Base-by-base conservation (phyloP, 2,113 vertebrate genomes). In the Calonectris borealis region DNA sequence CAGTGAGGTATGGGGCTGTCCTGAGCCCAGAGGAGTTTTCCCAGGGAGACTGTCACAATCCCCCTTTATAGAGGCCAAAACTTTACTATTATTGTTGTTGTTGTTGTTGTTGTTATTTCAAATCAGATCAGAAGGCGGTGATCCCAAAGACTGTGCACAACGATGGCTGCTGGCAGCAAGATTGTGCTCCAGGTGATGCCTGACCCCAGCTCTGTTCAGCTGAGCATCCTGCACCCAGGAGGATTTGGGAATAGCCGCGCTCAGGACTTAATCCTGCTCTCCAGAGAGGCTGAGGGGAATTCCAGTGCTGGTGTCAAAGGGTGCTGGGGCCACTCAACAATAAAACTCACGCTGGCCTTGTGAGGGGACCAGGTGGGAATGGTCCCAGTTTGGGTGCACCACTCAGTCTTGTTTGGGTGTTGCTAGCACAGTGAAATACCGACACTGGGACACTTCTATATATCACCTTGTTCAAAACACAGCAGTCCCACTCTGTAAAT, bases 21-120 rank as follows among this genome's bases (percentile, higher is more conserved):
- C 57, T n/a, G 24, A 71, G 51, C 24, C 27, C 61, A 55, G 31
- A 58, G 26, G 49, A n/a, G 13, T 82, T 62, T 79, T 52, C 21
- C 18, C 8, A 48, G 7, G 46, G 40, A 60, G 7, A 44, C 54
- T 52, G 34, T 51, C 64, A 87, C 46, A 55, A 46, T 52, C 16
- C 11, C 7, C 57, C 55, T 70, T 46, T 11, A 22, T 4, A 44
- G 61, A 66, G 51, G 12, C 34, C 34, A n/a, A 51, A 69, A 55
- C 12, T 24, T 54, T 20, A 40, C 17, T 61, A 11, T 10, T 21
- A 14, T 1, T n/a, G 10, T 0, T 9, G n/a, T 4, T 21, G 16
- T 1, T n/a, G 10, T 0, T 9, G n/a, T 4, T 32, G 19, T 6
- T 61, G 16, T 3, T 61, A 60, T 22, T 83, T 58, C 13, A 66